Evolutionary conservation across 1,140 invertebrate species (phyloP).

Genomic region (Frieseomelitta varia): DNA sequence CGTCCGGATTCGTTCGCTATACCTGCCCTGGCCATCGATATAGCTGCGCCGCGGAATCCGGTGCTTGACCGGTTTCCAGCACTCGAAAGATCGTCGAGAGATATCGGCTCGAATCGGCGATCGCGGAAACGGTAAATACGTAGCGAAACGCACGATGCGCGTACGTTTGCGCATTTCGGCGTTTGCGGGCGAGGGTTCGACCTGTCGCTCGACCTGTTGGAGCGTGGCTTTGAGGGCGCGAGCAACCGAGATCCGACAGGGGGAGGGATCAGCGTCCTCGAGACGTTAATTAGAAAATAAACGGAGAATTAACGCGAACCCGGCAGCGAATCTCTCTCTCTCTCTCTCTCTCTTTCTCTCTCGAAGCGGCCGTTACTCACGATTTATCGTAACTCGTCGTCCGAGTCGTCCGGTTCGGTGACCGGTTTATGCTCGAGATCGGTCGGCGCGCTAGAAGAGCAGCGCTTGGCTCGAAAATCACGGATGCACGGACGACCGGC

Average conservation of each 20-base stretch:
- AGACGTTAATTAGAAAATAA: slow-evolving; percentile 79
- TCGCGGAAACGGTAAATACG: slow-evolving; percentile 3
- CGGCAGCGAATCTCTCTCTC: slow-evolving; percentile 74
- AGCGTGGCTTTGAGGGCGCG: too few relatives aligned
- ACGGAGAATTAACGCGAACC: slow-evolving; percentile 76
- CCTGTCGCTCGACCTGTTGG: too few relatives aligned
- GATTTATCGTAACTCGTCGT: slow-evolving; percentile 78
- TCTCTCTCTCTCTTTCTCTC: too few relatives aligned
- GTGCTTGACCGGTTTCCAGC: slow-evolving; percentile 74
- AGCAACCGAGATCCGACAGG: neutral
- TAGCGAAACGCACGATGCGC: too few relatives aligned
- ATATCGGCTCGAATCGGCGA: slow-evolving; percentile 27
- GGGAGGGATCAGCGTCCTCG: slow-evolving; percentile 10
- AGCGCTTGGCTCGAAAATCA: slow-evolving; percentile 55
- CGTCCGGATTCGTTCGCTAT: slow-evolving; percentile 26
- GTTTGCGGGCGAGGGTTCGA: too few relatives aligned
- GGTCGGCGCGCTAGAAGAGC: slow-evolving; percentile 16
- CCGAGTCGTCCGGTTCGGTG: slow-evolving; percentile 73
- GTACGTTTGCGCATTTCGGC: too few relatives aligned
- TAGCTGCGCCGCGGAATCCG: slow-evolving; percentile 49
- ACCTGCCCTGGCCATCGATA: slow-evolving; percentile 41
- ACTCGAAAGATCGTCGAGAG: neutral
- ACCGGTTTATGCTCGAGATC: slow-evolving; percentile 69
- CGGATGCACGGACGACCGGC: slow-evolving; percentile 21
- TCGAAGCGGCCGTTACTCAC: slow-evolving; percentile 70